These are phyloP conservation scores for Ecliptopera silaceata DNA, from an alignment of 2,888 invertebrate genomes.

Conservation along the genomic window DNA sequence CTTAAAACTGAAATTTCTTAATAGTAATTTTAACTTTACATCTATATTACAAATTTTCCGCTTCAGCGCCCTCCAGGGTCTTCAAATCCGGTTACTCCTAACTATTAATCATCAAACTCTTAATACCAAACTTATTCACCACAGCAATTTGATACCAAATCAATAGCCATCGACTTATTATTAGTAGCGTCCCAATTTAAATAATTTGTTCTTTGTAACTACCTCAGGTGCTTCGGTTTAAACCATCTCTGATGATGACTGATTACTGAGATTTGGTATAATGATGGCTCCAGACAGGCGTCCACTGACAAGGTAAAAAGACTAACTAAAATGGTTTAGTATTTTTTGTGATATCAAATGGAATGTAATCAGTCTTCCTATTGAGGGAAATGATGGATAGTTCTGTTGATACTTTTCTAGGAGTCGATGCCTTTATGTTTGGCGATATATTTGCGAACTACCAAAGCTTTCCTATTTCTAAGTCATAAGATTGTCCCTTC, in stretches of 20 bases:
- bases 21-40: not conserved
- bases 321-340: slow-evolving; percentile 35
- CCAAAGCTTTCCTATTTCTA: not conserved
- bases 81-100: slow-evolving; percentile 9
- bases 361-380: slow-evolving; percentile 57
- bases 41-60: slow-evolving; percentile 8
- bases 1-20: not conserved
- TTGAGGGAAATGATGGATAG: slow-evolving; percentile 46
- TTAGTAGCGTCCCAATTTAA: slow-evolving; percentile 52
- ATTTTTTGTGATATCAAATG: slow-evolving; percentile 55
- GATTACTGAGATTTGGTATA: slow-evolving; percentile 78
- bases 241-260: slow-evolving; percentile 76
- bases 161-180: slow-evolving; percentile 44
- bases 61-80: not conserved
- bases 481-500: slow-evolving; percentile 5
- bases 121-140: slow-evolving; percentile 34
- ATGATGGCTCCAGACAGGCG: slow-evolving; percentile 66
- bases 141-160: slow-evolving; percentile 37
- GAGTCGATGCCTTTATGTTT: not conserved
- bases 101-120: slow-evolving; percentile 33
- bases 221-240: slow-evolving; percentile 63
- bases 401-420: not conserved
- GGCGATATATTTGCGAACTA: not conserved
- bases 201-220: slow-evolving; percentile 53
- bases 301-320: slow-evolving; percentile 61